A percentile compares a stretch with the other conserved stretches of the same genome.
Evolutionary conservation across 2,113 vertebrate genomes (phyloP).

Genomic region (Rhizomys pruinosus): DNA sequence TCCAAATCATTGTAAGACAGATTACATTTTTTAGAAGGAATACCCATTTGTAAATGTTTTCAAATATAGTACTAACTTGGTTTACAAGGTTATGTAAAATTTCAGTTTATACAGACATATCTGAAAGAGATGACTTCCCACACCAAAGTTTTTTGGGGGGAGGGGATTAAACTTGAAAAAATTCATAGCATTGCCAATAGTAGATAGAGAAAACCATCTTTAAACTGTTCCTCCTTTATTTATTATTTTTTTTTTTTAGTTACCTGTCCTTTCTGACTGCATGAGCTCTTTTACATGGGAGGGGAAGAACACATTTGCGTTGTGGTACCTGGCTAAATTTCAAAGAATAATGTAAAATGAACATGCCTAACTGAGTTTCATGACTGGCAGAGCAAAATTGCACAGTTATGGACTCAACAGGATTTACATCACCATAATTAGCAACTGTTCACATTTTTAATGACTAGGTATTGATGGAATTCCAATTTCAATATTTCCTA

Average conservation of each 20-base stretch:
- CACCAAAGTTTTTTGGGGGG: neutral
- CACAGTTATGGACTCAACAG: neutral
- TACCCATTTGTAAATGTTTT: no score
- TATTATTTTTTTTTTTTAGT: neutral
- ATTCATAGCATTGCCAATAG: neutral
- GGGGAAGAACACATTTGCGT: neutral
- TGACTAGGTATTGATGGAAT: neutral
- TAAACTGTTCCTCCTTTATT: neutral
- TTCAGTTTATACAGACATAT: no score
- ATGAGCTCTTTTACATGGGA: neutral
- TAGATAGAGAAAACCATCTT: neutral
- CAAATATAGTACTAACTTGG: no score
- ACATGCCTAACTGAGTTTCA: neutral
- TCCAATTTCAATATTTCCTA: constrained; percentile 32
- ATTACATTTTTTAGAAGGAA: no score
- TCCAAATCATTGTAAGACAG: no score
- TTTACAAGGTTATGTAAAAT: no score
- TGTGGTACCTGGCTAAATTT: neutral
- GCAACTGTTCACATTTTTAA: neutral
- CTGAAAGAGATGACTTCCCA: no score
- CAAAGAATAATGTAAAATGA: neutral
- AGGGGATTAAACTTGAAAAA: neutral
- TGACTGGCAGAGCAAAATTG: neutral
- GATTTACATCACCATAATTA: neutral
- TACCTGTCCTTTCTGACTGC: rapidly evolving